These are phyloP conservation scores for Lasaia peninsularis DNA, from an alignment of 1,140 invertebrate genomes.

Conservation along the genomic window DNA sequence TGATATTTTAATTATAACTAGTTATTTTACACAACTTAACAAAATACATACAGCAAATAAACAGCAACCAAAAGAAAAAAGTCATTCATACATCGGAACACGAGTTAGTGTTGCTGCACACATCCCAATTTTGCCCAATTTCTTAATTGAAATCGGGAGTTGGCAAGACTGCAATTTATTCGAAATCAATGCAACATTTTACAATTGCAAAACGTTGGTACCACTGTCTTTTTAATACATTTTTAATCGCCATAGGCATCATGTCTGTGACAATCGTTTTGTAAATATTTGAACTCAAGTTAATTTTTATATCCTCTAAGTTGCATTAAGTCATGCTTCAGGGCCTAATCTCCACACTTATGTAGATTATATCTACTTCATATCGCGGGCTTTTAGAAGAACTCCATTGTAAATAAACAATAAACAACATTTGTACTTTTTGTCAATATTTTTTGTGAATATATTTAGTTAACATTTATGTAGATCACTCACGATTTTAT, in stretches of 20 bases:
- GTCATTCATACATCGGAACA: slow-evolving; percentile 52
- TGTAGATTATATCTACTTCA: too few relatives aligned
- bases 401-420: too few relatives aligned
- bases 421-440: too few relatives aligned
- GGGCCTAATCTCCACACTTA: too few relatives aligned
- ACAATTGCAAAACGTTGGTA: slow-evolving; percentile 10
- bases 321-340: too few relatives aligned
- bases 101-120: slow-evolving; percentile 22
- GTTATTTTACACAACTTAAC: slow-evolving; percentile 75
- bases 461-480: too few relatives aligned
- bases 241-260: neutral
- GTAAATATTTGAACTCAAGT: too few relatives aligned
- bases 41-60: slow-evolving; percentile 73
- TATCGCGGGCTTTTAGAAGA: too few relatives aligned
- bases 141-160: slow-evolving; percentile 18
- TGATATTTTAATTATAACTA: slow-evolving; percentile 73
- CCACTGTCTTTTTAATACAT: slow-evolving; percentile 12
- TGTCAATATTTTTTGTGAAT: too few relatives aligned
- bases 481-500: too few relatives aligned
- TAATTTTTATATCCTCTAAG: too few relatives aligned
- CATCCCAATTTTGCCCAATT: neutral
- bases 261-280: too few relatives aligned
- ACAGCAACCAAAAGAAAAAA: slow-evolving; percentile 64
- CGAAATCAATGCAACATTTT: slow-evolving; percentile 22
- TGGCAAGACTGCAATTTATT: slow-evolving; percentile 38